Base-by-base conservation (phyloP, 2,113 vertebrate genomes). In the Clupea harengus region DNA sequence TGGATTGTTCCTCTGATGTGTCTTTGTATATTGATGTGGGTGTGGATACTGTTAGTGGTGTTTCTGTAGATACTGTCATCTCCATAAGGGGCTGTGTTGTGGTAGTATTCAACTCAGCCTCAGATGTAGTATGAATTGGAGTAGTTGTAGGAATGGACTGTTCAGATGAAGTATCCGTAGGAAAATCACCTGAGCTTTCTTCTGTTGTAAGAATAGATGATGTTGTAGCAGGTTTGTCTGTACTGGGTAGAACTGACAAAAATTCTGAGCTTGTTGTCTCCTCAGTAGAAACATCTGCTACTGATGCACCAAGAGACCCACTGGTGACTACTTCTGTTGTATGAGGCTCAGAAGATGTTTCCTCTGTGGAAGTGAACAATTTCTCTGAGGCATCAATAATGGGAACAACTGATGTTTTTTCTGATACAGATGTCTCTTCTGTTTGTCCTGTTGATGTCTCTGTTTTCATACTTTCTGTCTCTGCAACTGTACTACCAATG, bases 101-200 rank as follows among this genome's bases (percentile, higher is more conserved):
- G 39, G 39, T 39, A 39, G 39, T 39, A 39, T 39, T 1, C 2
- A 39, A 39, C 1, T 1, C 1, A 49, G 47, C 47, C 6, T 8
- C 47, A 57, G 15, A 39, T 39, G 39, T 39, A 39, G 39, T 39
- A 39, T 39, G 39, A 39, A 39, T 39, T n/a, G 57, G 4, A 64
- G 57, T 1, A n/a, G 57, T n/a, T n/a, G n/a, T 72, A 2, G 64
- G 1, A 6, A 72, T 72, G 64, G 25, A 2, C n/a, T 72, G 1
- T 28, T 6, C 28, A 72, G 6, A 28, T n/a, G 64, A 28, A 28
- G 25, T 11, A 0, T 72, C 6, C 0, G 64, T 28, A 2, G 7
- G 6, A 9, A n/a, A 7, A 86, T 88, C 85, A 67, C 83, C 85
- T 45, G 89, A 88, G 39, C 83, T 82, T 49, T 84, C 85, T 60